phyloP scores from a whole-genome alignment of 2,113 vertebrate species.

The Rafetus swinhoei region DNA sequence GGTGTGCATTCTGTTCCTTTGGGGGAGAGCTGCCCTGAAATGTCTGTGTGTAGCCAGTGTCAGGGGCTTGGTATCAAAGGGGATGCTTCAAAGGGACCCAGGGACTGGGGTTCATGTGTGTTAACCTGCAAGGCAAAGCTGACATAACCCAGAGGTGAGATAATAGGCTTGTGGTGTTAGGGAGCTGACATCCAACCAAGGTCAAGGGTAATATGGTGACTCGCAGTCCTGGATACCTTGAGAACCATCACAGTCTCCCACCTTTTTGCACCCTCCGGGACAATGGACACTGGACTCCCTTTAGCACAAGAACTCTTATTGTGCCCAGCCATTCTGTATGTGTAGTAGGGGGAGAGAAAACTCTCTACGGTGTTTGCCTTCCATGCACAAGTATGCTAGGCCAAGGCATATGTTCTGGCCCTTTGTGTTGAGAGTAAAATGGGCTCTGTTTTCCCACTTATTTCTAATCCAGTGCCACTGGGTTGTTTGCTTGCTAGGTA shows the following conservation, averaged over 20 bases:
- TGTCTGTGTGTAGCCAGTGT: too few relatives aligned
- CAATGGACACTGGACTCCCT: neutral
- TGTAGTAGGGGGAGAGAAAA: neutral
- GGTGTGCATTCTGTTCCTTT: too few relatives aligned
- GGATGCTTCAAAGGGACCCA: too few relatives aligned
- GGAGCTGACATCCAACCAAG: too few relatives aligned
- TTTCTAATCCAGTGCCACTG: neutral
- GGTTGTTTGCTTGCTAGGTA: neutral
- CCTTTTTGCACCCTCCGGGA: neutral
- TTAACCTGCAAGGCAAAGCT: too few relatives aligned
- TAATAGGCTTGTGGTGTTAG: too few relatives aligned
- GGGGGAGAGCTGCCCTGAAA: too few relatives aligned
- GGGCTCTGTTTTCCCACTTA: neutral
- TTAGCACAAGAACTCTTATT: neutral
- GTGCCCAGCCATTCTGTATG: neutral
- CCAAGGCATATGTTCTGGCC: neutral
- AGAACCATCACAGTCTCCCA: neutral
- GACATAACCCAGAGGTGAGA: too few relatives aligned
- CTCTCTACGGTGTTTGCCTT: neutral
- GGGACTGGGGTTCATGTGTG: too few relatives aligned
- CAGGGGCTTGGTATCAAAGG: too few relatives aligned
- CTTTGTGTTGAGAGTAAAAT: neutral
- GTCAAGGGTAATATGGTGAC: too few relatives aligned
- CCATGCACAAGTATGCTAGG: neutral
- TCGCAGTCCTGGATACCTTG: too few relatives aligned